Evolutionary conservation across 2,888 invertebrate genomes (phyloP).

Genomic region (Ctenicera cuprea): DNA sequence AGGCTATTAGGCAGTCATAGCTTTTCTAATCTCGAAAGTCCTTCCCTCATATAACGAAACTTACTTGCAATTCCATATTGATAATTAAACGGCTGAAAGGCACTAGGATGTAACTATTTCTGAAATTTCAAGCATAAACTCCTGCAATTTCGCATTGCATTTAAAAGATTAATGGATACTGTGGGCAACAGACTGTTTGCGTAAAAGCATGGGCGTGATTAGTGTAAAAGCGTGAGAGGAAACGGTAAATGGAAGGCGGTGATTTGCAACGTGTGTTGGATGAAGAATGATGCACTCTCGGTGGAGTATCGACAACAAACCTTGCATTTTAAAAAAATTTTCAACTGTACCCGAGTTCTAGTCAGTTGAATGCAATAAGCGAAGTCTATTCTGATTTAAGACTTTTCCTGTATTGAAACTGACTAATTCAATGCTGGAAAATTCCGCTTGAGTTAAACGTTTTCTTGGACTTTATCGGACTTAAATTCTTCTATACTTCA

Average conservation of each 20-base stretch:
- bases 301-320: constrained; percentile 29
- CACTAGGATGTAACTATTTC: background rate
- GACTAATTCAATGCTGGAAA: too few species aligned
- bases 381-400: too few species aligned
- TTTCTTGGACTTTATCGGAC: too few species aligned
- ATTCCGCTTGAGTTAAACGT: too few species aligned
- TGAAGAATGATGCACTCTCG: constrained; percentile 47
- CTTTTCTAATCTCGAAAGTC: too few species aligned
- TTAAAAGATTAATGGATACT: constrained; percentile 48
- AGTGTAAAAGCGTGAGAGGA: constrained; percentile 57
- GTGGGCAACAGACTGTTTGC: constrained; percentile 50
- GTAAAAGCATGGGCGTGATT: constrained; percentile 60
- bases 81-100: background rate
- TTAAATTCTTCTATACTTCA: too few species aligned
- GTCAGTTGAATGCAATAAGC: background rate
- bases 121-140: constrained; percentile 25
- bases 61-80: background rate
- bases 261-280: constrained; percentile 53
- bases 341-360: too few species aligned
- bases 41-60: background rate
- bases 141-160: constrained; percentile 36
- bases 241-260: constrained; percentile 58
- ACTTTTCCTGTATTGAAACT: too few species aligned
- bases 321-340: constrained; percentile 29
- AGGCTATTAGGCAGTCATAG: background rate